A percentile compares a stretch with the other conserved stretches of the same genome.
Evolutionary conservation across 2,797 vertebrate genomes (phyloP).

Genomic region (Dipus sagitta): DNA sequence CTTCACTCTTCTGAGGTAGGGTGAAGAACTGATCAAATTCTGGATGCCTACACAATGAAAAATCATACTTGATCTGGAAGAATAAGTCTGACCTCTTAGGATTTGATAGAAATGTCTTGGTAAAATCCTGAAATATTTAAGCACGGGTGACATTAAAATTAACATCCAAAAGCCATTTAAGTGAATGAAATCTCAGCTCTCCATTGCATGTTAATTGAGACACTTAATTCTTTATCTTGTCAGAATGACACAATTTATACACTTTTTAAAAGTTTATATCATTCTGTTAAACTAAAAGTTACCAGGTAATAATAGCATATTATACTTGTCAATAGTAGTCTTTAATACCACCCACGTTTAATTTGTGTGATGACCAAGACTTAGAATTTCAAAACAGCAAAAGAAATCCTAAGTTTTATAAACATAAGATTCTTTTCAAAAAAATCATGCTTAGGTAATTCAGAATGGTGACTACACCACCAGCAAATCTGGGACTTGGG

Average conservation of each 20-base stretch:
- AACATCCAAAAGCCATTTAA: slow-evolving; percentile 4
- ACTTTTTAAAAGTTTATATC: background rate
- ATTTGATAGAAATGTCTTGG: background rate
- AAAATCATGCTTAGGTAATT: slow-evolving; percentile 39
- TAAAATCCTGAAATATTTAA: background rate
- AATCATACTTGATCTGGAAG: slow-evolving; percentile 6
- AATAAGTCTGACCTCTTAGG: background rate
- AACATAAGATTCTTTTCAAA: background rate
- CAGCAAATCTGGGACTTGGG: background rate
- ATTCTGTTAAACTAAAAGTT: slow-evolving; percentile 1
- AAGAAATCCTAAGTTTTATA: slow-evolving; percentile 31
- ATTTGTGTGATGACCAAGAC: slow-evolving; percentile 18
- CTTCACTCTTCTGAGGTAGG: background rate
- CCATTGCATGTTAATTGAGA: background rate
- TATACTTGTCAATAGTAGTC: background rate
- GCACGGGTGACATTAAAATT: background rate
- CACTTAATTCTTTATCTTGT: background rate
- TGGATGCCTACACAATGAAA: background rate
- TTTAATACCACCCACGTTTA: background rate
- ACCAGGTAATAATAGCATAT: background rate
- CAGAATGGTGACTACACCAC: background rate
- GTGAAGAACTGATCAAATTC: background rate
- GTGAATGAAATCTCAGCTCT: background rate
- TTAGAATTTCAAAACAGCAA: slow-evolving; percentile 30
- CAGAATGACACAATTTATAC: background rate